These are phyloP conservation scores for Drosophila seguyi DNA, from an alignment of 1,140 invertebrate genomes.

Conservation along the genomic window DNA sequence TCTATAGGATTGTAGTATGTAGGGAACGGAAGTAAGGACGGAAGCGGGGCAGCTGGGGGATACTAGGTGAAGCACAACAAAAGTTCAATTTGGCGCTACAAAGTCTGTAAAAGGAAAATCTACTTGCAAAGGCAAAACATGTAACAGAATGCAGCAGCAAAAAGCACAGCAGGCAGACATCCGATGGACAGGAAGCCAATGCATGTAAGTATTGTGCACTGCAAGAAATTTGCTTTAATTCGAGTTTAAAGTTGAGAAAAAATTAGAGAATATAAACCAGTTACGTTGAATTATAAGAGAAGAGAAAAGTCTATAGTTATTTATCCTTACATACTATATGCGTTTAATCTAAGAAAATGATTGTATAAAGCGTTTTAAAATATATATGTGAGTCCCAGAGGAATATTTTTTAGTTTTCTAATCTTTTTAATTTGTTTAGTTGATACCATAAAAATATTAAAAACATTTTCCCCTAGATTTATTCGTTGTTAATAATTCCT, in stretches of 20 bases:
- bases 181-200: conserved; percentile 69
- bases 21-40: background rate
- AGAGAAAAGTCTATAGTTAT: no score
- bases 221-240: background rate
- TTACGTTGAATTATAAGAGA: no score
- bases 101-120: conserved; percentile 76
- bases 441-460: no score
- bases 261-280: no score
- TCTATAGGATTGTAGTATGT: conserved; percentile 6
- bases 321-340: no score
- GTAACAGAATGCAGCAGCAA: conserved; percentile 56
- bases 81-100: conserved; percentile 81
- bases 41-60: conserved; percentile 13
- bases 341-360: no score
- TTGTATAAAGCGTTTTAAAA: no score
- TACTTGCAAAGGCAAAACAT: conserved; percentile 72
- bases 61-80: conserved; percentile 59
- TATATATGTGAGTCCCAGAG: no score
- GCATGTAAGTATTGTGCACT: conserved; percentile 52
- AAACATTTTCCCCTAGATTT: no score
- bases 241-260: no score
- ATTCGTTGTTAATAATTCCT: background rate
- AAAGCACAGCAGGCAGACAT: conserved; percentile 43
- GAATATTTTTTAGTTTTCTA: no score
- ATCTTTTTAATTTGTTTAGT: no score